phyloP scores from a whole-genome alignment of 2,797 vertebrate genomes.

The Triplophysa bombifrons region DNA sequence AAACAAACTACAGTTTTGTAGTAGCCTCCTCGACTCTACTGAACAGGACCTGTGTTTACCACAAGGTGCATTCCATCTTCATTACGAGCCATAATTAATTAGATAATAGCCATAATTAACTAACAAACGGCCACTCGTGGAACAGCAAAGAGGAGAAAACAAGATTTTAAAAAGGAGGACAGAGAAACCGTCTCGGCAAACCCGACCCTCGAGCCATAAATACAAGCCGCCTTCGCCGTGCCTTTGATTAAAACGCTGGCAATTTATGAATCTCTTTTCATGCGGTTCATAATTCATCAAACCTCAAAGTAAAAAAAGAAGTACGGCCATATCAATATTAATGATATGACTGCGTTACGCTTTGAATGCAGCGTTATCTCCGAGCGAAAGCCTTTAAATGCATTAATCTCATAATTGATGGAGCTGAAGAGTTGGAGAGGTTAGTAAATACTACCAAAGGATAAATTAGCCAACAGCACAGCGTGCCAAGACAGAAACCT shows the following conservation, averaged over 20 bases:
- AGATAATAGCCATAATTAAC: constrained; percentile 14
- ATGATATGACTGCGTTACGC: constrained; percentile 38
- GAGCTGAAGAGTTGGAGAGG: constrained; percentile 13
- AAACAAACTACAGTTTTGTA: not conserved
- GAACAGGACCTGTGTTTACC: constrained; percentile 7
- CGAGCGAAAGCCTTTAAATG: constrained; percentile 40
- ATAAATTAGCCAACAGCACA: constrained; percentile 36
- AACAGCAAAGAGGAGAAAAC: constrained; percentile 23
- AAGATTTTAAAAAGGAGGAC: not conserved
- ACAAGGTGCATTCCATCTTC: constrained; percentile 37
- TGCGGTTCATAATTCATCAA: constrained; percentile 55
- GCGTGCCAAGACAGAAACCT: constrained; percentile 21
- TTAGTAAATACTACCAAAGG: constrained; percentile 37
- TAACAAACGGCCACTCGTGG: constrained; percentile 41
- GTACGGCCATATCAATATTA: constrained; percentile 55
- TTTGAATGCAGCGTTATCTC: constrained; percentile 48
- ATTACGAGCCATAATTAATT: constrained; percentile 49
- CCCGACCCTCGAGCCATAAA: constrained; percentile 43
- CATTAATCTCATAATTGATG: constrained; percentile 34
- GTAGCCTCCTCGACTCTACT: not conserved
- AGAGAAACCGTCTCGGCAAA: constrained; percentile 39
- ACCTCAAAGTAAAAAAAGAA: constrained; percentile 38
- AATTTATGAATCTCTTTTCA: constrained; percentile 56
- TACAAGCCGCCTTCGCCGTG: constrained; percentile 44
- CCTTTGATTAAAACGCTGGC: constrained; percentile 61